Evolutionary conservation across 2,888 invertebrate genomes (phyloP).

Genomic region (Tenthredo notha): DNA sequence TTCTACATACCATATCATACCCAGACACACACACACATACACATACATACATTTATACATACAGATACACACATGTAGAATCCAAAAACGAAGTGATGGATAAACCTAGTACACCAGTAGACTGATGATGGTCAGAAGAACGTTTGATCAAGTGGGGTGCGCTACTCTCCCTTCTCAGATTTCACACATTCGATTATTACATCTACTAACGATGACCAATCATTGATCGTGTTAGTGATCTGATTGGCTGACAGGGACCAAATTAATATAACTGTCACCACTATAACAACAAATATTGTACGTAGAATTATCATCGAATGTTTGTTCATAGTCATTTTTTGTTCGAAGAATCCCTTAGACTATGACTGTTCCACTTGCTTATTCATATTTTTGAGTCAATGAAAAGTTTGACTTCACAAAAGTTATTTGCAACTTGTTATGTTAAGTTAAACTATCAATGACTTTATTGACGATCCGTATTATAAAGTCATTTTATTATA

Average conservation of each 20-base stretch:
- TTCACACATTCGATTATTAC: neutral
- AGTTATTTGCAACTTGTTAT: too few relatives aligned
- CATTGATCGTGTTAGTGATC: slow-evolving; percentile 29
- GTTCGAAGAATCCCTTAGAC: too few relatives aligned
- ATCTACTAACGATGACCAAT: slow-evolving; percentile 6
- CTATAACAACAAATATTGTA: neutral
- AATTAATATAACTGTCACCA: neutral
- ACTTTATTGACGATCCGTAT: too few relatives aligned
- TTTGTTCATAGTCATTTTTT: neutral
- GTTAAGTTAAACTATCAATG: too few relatives aligned
- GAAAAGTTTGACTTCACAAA: too few relatives aligned
- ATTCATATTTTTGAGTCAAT: neutral
- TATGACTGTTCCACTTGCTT: neutral
- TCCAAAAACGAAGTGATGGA: slow-evolving; percentile 19
- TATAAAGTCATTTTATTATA: too few relatives aligned
- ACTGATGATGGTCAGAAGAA: neutral
- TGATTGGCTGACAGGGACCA: slow-evolving; percentile 3
- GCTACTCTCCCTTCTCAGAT: neutral
- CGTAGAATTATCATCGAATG: neutral
- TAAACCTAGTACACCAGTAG: neutral
- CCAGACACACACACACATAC: neutral
- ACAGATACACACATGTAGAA: neutral
- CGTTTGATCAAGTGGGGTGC: slow-evolving; percentile 10
- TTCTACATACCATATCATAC: slow-evolving; percentile 1
- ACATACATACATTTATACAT: neutral